Base-by-base conservation (phyloP, 2,113 vertebrate species). In the Onychostoma macrolepis region DNA sequence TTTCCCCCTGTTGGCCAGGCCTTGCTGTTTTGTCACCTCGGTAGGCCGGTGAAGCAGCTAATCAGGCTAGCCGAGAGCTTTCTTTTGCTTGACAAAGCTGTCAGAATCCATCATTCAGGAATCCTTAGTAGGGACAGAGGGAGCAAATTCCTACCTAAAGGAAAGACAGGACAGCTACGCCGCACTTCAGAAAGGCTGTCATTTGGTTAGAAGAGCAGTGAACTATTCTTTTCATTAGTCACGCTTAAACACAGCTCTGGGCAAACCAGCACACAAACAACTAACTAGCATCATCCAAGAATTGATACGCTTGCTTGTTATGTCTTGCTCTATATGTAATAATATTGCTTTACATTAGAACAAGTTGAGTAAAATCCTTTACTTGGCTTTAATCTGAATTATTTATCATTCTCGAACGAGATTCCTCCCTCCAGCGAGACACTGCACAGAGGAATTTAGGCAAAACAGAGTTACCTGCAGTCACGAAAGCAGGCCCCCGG, bases 31-130 rank as follows among this genome's bases (percentile, higher is more conserved):
- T 61, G 56, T 61, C 56, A 80, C 79, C 41, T 87, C n/a, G 74
- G 33, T 67, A 33, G 38, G 63, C 13, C 77, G 48, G 84, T 82
- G 84, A 87, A 74, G 36, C 76, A 89, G 92, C 87, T 45, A 86
- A 83, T 81, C 79, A 85, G 88, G 86, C 89, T 90, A 90, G 90
- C 93, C 92, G 90, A 91, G 88, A 93, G 94, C 89, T 89, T 91
- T 92, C 90, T 93, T 91, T 88, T 92, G 93, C 93, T 94, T 92
- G 91, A 94, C 83, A 69, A 93, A 94, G 91, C 90, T 95, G 94
- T 95, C 94, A 95, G 93, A 94, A 94, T 89, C 88, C 87, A 94
- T 95, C 85, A 87, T 0, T 75, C 88, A 63, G 58, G 24, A 50
- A 84, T 38, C 87, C 78, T 74, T 76, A 71, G 24, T 76, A 71